Evolutionary conservation across 2,113 vertebrate genomes (phyloP).

Genomic region (Mustelus asterias): DNA sequence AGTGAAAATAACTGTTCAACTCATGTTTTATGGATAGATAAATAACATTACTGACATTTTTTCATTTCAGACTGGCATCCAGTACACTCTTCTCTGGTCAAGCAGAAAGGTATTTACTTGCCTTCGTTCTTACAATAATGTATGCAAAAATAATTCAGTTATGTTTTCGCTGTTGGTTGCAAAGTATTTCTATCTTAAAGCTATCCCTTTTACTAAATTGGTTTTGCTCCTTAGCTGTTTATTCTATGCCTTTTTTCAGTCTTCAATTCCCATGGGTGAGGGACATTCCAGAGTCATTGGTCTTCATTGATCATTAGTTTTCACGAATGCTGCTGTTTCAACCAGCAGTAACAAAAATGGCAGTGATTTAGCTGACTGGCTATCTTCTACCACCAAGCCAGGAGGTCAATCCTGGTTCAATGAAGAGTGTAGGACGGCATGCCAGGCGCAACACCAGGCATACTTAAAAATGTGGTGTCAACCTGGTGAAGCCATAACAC

Average conservation of each 20-base stretch:
- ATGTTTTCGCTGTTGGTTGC: neutral
- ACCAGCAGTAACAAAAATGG: neutral
- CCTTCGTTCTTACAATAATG: neutral
- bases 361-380: neutral
- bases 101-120: slow-evolving; percentile 78
- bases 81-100: slow-evolving; percentile 90
- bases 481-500: too few species aligned
- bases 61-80: slow-evolving; percentile 75
- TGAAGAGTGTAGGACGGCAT: too few species aligned
- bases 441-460: too few species aligned
- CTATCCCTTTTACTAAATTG: too few species aligned
- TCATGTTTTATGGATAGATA: neutral
- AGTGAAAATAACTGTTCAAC: neutral
- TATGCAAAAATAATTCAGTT: neutral
- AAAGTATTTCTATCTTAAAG: neutral
- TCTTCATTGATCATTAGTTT: neutral
- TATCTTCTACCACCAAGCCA: neutral
- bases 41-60: slow-evolving; percentile 30
- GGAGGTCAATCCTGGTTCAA: too few species aligned
- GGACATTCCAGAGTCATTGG: neutral
- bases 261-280: neutral
- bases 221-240: neutral
- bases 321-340: neutral
- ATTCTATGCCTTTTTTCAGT: neutral
- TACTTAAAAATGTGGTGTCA: too few species aligned